Conservation (phyloP, 2,113 vertebrate species). For the Rhabdornis inornatus region DNA sequence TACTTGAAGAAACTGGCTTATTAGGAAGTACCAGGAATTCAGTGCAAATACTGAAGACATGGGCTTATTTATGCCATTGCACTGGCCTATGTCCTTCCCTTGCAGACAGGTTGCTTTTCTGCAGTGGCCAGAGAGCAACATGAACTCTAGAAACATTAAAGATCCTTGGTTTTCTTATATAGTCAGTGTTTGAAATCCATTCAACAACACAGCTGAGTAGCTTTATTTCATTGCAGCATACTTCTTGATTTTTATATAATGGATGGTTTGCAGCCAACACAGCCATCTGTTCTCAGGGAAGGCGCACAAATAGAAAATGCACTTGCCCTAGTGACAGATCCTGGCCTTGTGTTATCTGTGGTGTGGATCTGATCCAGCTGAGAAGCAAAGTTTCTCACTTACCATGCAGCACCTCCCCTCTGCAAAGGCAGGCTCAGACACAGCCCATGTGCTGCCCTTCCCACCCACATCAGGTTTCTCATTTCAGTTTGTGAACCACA, state of each 20-base stretch:
- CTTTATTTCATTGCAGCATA: slow-evolving; percentile 31
- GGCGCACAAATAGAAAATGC: slow-evolving; percentile 12
- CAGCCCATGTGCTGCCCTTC: not conserved
- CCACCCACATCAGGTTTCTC: not conserved
- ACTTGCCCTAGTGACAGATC: not conserved
- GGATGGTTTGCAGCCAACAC: slow-evolving; percentile 27
- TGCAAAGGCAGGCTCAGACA: not conserved
- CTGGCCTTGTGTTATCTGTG: not conserved
- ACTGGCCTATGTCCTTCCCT: not conserved
- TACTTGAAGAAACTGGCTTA: not conserved
- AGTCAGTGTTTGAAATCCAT: slow-evolving; percentile 19
- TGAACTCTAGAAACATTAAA: not conserved
- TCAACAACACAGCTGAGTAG: slow-evolving; percentile 34
- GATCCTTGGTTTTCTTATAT: not conserved
- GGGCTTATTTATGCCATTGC: not conserved
- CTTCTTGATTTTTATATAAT: slow-evolving; percentile 55
- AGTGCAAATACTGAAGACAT: not conserved
- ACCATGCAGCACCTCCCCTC: not conserved
- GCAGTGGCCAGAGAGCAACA: not conserved
- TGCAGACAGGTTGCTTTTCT: not conserved
- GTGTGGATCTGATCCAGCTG: not conserved
- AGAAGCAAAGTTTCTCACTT: not conserved
- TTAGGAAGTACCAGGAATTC: not conserved
- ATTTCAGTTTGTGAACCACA: not conserved
- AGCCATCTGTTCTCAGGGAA: slow-evolving; percentile 52